Percentiles rank a stretch among this genome's conserved stretches.
Evolutionary conservation across 2,888 invertebrate species (phyloP).

Genomic region (Tetragonula carbonaria): DNA sequence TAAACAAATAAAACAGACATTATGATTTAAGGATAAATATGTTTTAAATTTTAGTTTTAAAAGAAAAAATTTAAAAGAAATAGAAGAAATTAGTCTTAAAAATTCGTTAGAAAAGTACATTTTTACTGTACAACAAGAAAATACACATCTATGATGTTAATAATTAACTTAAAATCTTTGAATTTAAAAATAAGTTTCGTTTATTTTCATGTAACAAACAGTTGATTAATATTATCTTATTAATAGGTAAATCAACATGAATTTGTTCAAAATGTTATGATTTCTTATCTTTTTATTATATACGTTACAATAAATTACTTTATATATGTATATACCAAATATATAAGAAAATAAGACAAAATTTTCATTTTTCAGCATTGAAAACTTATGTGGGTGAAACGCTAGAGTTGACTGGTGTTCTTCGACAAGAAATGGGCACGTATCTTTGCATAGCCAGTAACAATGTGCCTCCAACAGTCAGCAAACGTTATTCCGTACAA

Average conservation of each 20-base stretch:
- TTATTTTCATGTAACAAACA: not conserved
- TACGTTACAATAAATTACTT: not conserved
- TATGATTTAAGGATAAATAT: not conserved
- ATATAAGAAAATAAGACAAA: not conserved
- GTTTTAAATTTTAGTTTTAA: not conserved
- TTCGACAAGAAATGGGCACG: constrained; percentile 92
- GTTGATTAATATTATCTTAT: not conserved
- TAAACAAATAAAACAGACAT: not conserved
- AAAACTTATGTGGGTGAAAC: constrained; percentile 89
- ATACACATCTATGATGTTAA: not conserved
- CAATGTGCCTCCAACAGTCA: constrained; percentile 92
- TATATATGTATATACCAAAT: not conserved
- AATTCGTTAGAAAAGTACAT: not conserved
- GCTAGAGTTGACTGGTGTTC: constrained; percentile 89
- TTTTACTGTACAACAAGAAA: too few species aligned
- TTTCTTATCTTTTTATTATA: not conserved
- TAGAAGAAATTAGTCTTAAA: not conserved
- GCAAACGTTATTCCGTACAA: constrained; percentile 93
- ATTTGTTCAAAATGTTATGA: not conserved
- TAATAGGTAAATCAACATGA: not conserved
- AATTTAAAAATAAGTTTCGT: not conserved
- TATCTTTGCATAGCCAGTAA: constrained; percentile 95
- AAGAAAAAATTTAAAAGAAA: too few species aligned
- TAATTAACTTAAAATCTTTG: not conserved
- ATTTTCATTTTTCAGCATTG: constrained; percentile 76